Evolutionary conservation across 2,113 vertebrate genomes (phyloP).

Genomic region (Chionodraco myersi): DNA sequence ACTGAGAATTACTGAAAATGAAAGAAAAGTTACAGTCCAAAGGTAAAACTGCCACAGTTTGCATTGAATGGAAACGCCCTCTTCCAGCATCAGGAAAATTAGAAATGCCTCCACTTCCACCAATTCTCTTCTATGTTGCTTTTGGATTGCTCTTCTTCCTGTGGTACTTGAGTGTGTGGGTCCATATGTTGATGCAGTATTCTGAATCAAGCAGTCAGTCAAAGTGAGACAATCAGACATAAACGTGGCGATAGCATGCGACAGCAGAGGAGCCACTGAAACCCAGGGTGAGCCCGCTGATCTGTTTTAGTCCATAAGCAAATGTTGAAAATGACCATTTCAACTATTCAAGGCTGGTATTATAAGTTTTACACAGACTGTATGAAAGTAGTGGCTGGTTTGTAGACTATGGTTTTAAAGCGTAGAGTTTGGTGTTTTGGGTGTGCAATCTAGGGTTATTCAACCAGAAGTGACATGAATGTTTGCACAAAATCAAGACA

Average conservation of each 20-base stretch:
- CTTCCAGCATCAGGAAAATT: constrained; percentile 30
- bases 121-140: constrained; percentile 60
- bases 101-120: constrained; percentile 55
- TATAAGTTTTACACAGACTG: too few species aligned
- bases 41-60: not conserved
- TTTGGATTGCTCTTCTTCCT: constrained; percentile 32
- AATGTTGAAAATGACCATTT: not conserved
- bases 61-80: not conserved
- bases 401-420: too few species aligned
- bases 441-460: too few species aligned
- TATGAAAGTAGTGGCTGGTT: too few species aligned
- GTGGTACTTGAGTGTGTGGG: not conserved
- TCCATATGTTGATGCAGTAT: too few species aligned
- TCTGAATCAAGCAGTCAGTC: not conserved
- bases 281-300: constrained; percentile 39
- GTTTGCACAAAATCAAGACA: too few species aligned
- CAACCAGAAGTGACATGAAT: too few species aligned
- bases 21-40: not conserved
- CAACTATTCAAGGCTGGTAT: not conserved
- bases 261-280: constrained; percentile 39
- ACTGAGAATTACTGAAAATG: too few species aligned
- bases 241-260: constrained; percentile 3
- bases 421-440: too few species aligned
- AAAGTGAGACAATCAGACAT: not conserved
- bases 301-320: not conserved